Conservation (phyloP, 2,888 invertebrate species). For the Carcina quercana region DNA sequence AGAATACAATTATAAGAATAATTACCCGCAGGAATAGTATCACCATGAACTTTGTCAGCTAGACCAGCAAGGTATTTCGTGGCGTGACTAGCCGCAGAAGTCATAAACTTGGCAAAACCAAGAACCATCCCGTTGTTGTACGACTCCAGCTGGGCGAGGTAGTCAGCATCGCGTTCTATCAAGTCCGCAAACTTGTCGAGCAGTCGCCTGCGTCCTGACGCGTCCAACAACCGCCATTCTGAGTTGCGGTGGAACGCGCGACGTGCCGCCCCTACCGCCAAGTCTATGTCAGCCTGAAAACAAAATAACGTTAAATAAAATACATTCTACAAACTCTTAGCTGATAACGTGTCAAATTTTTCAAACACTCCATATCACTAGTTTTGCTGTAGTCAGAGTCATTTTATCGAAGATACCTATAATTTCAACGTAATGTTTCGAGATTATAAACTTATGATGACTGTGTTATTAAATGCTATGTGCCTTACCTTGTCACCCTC, state of each 20-base stretch:
- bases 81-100: conserved; percentile 74
- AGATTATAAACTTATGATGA: too few species aligned
- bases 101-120: conserved; percentile 72
- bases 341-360: too few species aligned
- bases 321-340: too few species aligned
- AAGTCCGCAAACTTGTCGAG: conserved; percentile 86
- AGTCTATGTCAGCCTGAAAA: conserved; percentile 86
- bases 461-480: conserved; percentile 2
- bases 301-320: too few species aligned
- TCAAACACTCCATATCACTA: background rate
- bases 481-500: conserved; percentile 85
- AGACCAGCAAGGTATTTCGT: conserved; percentile 94
- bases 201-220: conserved; percentile 82
- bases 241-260: conserved; percentile 84
- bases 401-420: too few species aligned
- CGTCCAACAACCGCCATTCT: conserved; percentile 87
- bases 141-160: conserved; percentile 91
- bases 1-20: conserved; percentile 70
- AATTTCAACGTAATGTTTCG: too few species aligned
- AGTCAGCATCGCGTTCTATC: conserved; percentile 82
- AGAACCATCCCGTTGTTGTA: conserved; percentile 94
- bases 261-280: conserved; percentile 86
- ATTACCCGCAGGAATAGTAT: conserved; percentile 80
- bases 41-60: conserved; percentile 90
- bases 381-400: too few species aligned